Percentiles rank a stretch among this genome's conserved stretches.
Conservation (phyloP, 1,140 invertebrate species). For the Drosophila parabipectinata region DNA sequence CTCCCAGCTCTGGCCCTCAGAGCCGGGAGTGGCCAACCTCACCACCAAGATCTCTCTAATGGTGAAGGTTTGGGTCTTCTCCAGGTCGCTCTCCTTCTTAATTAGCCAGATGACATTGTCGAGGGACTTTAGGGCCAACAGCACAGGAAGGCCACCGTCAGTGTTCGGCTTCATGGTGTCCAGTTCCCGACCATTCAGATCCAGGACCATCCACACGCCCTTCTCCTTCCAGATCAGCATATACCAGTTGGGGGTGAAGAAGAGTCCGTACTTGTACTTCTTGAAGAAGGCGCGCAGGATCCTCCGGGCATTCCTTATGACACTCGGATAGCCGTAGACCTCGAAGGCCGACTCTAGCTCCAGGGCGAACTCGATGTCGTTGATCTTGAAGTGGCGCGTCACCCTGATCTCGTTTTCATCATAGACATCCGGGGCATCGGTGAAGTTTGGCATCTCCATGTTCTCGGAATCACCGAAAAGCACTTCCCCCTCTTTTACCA, state of each 20-base stretch:
- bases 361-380: slow-evolving; percentile 64
- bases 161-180: slow-evolving; percentile 26
- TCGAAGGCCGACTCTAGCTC: slow-evolving; percentile 64
- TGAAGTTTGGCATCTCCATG: slow-evolving; percentile 38
- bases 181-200: slow-evolving; percentile 57
- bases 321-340: slow-evolving; percentile 26
- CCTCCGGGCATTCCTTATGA: slow-evolving; percentile 32
- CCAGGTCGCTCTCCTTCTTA: slow-evolving; percentile 54
- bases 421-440: slow-evolving; percentile 45
- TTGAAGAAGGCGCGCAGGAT: slow-evolving; percentile 50
- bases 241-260: slow-evolving; percentile 55
- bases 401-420: slow-evolving; percentile 59
- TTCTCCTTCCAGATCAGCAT: slow-evolving; percentile 67
- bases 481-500: slow-evolving; percentile 51
- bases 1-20: slow-evolving; percentile 43
- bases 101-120: slow-evolving; percentile 67
- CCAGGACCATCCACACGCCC: slow-evolving; percentile 67
- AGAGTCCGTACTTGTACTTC: slow-evolving; percentile 36
- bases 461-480: slow-evolving; percentile 56
- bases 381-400: slow-evolving; percentile 60
- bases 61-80: slow-evolving; percentile 35
- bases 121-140: slow-evolving; percentile 50
- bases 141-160: slow-evolving; percentile 43
- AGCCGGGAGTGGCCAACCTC: slow-evolving; percentile 54
- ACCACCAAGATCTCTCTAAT: slow-evolving; percentile 58